phyloP scores from a whole-genome alignment of 2,888 invertebrate species.

The Cryptocheilus praepositus region DNA sequence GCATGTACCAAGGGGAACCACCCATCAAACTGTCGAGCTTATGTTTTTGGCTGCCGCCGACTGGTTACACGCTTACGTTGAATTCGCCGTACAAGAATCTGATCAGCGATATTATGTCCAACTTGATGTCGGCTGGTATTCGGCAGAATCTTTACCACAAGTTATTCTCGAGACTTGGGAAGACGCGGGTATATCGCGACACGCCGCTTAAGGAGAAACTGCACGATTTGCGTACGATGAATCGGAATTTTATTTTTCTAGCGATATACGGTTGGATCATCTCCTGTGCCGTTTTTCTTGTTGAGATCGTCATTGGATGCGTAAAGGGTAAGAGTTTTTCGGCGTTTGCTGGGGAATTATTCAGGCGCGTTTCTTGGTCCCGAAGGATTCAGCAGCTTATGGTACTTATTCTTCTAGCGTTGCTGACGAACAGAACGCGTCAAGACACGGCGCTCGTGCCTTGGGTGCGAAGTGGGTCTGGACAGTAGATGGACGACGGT shows the following conservation, averaged over 20 bases:
- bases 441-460: too few species aligned
- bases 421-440: too few species aligned
- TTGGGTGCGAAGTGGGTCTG: too few species aligned
- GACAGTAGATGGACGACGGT: too few species aligned
- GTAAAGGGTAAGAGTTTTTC: too few species aligned
- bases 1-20: neutral
- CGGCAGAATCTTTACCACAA: neutral
- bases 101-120: neutral
- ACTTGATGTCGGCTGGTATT: conserved; percentile 7
- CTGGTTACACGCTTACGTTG: neutral
- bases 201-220: neutral
- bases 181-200: neutral
- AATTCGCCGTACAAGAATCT: neutral
- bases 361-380: too few species aligned
- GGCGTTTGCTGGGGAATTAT: too few species aligned
- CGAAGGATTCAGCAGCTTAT: too few species aligned
- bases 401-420: too few species aligned
- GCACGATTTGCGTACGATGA: neutral
- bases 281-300: neutral
- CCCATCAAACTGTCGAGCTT: neutral
- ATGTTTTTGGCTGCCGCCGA: conserved; percentile 12
- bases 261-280: neutral
- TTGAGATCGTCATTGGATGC: neutral
- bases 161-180: neutral
- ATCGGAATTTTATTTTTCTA: neutral